Evolutionary conservation across 2,888 invertebrate genomes (phyloP).

Genomic region (Rhamnusium bicolor): DNA sequence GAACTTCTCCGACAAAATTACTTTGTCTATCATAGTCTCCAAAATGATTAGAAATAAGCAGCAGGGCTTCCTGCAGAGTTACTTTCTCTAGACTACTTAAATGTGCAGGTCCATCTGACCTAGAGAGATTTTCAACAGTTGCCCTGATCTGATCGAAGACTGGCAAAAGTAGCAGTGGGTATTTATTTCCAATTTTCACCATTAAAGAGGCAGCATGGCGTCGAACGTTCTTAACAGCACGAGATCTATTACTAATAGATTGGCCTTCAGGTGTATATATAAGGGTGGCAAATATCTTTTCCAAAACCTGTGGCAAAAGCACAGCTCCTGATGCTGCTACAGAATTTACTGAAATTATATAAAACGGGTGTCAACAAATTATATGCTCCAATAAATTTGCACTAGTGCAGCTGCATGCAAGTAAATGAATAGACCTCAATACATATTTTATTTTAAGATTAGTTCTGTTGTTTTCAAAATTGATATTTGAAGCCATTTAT

Average conservation of each 20-base stretch:
- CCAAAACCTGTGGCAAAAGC: constrained; percentile 84
- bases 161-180: constrained; percentile 87
- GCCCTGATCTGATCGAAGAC: constrained; percentile 89
- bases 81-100: constrained; percentile 88
- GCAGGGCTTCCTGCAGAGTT: constrained; percentile 84
- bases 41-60: constrained; percentile 91
- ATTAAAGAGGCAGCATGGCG: constrained; percentile 92
- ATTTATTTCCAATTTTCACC: constrained; percentile 91
- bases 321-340: constrained; percentile 78
- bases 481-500: too few species aligned
- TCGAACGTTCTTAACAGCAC: constrained; percentile 65
- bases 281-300: constrained; percentile 90
- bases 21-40: constrained; percentile 84
- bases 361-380: not conserved
- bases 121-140: constrained; percentile 81
- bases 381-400: too few species aligned
- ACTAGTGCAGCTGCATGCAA: too few species aligned
- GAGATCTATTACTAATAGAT: constrained; percentile 68
- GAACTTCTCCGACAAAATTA: constrained; percentile 79
- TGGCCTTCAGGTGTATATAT: constrained; percentile 80
- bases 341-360: constrained; percentile 70
- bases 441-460: too few species aligned
- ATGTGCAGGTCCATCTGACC: constrained; percentile 76
- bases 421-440: too few species aligned
- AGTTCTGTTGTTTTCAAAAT: too few species aligned